Evolutionary conservation across 2,888 invertebrate genomes (phyloP).

Genomic region (Tipula confusa): DNA sequence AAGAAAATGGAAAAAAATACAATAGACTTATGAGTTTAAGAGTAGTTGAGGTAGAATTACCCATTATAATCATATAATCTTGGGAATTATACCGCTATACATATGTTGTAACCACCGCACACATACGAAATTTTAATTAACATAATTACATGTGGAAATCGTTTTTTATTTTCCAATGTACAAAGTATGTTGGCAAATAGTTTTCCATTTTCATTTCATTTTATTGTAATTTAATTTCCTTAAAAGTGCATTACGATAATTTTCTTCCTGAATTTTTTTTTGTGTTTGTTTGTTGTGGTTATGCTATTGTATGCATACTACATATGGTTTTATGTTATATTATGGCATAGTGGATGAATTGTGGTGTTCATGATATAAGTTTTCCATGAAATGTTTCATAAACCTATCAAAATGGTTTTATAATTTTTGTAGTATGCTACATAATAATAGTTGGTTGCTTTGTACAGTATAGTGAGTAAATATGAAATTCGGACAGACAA

Average conservation of each 20-base stretch:
- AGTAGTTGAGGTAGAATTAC: too few relatives aligned
- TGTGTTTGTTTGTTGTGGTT: not conserved
- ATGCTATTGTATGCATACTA: not conserved
- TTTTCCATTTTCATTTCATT: not conserved
- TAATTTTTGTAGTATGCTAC: too few relatives aligned
- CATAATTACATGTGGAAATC: not conserved
- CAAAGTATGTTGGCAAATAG: not conserved
- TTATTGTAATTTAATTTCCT: not conserved
- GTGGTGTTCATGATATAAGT: not conserved
- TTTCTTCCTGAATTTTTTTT: not conserved
- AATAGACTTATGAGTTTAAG: too few relatives aligned
- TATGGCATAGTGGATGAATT: not conserved
- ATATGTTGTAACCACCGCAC: not conserved
- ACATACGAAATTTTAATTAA: not conserved
- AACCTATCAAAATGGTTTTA: not conserved
- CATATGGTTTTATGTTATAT: not conserved
- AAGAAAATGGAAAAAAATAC: too few relatives aligned
- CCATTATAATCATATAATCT: too few relatives aligned
- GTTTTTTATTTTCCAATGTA: too few relatives aligned
- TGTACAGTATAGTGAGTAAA: too few relatives aligned
- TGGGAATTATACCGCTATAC: too few relatives aligned
- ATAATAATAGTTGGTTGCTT: too few relatives aligned
- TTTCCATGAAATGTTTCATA: not conserved
- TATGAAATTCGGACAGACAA: too few relatives aligned
- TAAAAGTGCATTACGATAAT: not conserved